Base-by-base conservation (phyloP, 1,140 invertebrate species). In the Psilanteris sp. region DNA sequence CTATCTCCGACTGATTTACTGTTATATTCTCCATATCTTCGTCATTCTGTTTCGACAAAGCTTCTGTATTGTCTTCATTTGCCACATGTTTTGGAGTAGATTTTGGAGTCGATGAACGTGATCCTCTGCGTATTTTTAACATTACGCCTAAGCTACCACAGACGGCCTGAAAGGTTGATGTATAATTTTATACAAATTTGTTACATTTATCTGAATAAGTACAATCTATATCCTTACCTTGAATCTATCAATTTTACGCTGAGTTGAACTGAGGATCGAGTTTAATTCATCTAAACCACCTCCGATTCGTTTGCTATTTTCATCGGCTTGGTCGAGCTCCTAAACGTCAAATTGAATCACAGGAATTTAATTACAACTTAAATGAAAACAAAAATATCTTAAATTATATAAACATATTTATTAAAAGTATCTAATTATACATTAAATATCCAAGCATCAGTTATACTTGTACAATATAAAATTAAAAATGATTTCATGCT, bases 231-330 rank as follows among this genome's bases (percentile, higher is more conserved):
- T n/a, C n/a, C n/a, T n/a, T 88, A 94, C 94, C 90, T 96, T 97
- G 70, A 98, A 93, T 81, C 91, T 92, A 87, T 96, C 96, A 31
- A 98, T 88, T 87, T 96, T 96, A 52, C 93, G 93, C 84, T 97
- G 96, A 0, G 96, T 97, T 13, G 90, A 91, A 73, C 90, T 91
- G 24, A 97, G 86, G 50, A 95, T 95, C 11, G 89, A 92, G 79
- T 95, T 96, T 16, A 97, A 90, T 82, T 96, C 93, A 43, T 94
- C 93, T n/a, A 97, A 88, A 68, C 95, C 95, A 48, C 92, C 92
- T 39, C 91, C 91, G 0, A 93, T 90, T 50, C 91, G 91, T 76
- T 92, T 90, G 2, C 95, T 79, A 50, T 91, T 89, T 80, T 97
- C 96, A 48, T 93, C 90, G 78, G 94, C 90, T 32, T 88, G 81